Evolutionary conservation across 2,888 invertebrate species (phyloP).

Genomic region (Napeogenes sylphis): DNA sequence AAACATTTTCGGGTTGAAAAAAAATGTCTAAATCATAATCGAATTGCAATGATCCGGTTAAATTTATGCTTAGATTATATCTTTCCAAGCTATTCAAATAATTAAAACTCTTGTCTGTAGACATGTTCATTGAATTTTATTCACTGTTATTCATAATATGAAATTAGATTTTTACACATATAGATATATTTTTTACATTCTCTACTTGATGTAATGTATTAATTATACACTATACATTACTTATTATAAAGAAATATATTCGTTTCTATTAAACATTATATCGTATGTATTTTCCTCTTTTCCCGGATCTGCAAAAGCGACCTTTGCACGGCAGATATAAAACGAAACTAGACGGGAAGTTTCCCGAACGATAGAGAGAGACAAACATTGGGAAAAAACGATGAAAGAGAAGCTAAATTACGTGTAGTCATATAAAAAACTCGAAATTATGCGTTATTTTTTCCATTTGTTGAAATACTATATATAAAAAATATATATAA

Average conservation of each 20-base stretch:
- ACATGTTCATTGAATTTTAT: slow-evolving; percentile 16
- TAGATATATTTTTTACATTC: neutral
- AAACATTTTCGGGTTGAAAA: slow-evolving; percentile 65
- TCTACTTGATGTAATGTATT: too few relatives aligned
- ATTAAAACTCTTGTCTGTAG: slow-evolving; percentile 14
- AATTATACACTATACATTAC: neutral
- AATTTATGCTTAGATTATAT: slow-evolving; percentile 34
- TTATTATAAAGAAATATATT: neutral
- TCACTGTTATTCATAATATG: neutral
- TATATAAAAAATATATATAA: too few relatives aligned
- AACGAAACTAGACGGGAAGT: slow-evolving; percentile 20
- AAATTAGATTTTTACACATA: neutral
- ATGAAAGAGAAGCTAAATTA: neutral
- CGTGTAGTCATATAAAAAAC: too few relatives aligned
- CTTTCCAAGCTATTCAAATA: slow-evolving; percentile 26
- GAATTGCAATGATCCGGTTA: slow-evolving; percentile 48
- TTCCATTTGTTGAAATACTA: too few relatives aligned
- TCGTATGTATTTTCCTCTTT: neutral
- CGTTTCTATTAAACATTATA: neutral
- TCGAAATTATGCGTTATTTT: too few relatives aligned
- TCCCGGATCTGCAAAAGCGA: slow-evolving; percentile 9
- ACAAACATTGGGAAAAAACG: slow-evolving; percentile 11
- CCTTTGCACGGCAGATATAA: slow-evolving; percentile 11
- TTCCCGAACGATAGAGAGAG: slow-evolving; percentile 16
- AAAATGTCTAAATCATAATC: slow-evolving; percentile 59